Evolutionary conservation across 2,888 invertebrate genomes (phyloP).

Genomic region (Tinea semifulvella): DNA sequence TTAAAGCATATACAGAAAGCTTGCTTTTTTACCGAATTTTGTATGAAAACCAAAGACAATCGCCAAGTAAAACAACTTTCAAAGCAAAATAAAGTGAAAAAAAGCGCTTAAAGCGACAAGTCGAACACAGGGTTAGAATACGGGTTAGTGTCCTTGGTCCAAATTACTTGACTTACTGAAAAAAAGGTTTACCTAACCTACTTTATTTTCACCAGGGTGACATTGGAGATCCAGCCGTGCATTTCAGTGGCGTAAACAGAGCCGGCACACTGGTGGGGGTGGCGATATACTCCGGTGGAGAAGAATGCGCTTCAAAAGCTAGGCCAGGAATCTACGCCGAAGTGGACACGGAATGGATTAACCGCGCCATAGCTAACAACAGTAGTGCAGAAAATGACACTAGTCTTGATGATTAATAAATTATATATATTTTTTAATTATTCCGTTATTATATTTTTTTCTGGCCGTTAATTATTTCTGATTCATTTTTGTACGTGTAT

Average conservation of each 20-base stretch:
- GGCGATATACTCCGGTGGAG: conserved; percentile 54
- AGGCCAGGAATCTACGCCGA: conserved; percentile 57
- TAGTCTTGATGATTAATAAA: conserved; percentile 23
- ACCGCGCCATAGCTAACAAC: conserved; percentile 32
- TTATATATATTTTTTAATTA: neutral
- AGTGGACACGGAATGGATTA: conserved; percentile 52
- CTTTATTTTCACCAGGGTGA: conserved; percentile 37
- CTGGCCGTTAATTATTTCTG: neutral
- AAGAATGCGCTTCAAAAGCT: conserved; percentile 52
- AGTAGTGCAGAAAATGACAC: conserved; percentile 2
- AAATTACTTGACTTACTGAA: too few relatives aligned
- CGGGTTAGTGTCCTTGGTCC: too few relatives aligned
- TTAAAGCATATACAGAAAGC: too few relatives aligned
- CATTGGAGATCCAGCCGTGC: conserved; percentile 55
- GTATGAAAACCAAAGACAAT: too few relatives aligned
- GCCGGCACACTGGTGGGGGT: conserved; percentile 49
- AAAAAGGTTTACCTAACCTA: too few relatives aligned
- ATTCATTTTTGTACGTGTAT: too few relatives aligned
- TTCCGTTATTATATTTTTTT: neutral
- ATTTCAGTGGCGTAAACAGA: conserved; percentile 48
- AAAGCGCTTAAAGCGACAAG: too few relatives aligned
- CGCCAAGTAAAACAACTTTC: too few relatives aligned
- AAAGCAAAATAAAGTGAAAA: too few relatives aligned
- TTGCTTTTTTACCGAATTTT: too few relatives aligned
- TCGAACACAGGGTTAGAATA: too few relatives aligned